A percentile compares a stretch with the other conserved stretches of the same genome.
Evolutionary conservation across 2,113 vertebrate genomes (phyloP).

Genomic region (Bagarius yarrelli): DNA sequence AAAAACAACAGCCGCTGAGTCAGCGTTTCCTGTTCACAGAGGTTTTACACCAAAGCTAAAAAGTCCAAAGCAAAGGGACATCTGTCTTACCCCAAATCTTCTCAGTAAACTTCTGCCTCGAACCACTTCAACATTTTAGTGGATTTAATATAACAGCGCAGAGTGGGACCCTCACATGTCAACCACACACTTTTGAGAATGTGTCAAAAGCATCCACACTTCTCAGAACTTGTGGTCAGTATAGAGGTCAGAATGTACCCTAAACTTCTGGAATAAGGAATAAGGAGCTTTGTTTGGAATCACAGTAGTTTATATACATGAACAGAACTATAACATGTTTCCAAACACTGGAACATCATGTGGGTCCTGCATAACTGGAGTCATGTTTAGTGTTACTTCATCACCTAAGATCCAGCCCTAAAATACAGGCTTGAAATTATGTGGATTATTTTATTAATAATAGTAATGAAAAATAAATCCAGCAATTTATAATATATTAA

Average conservation of each 20-base stretch:
- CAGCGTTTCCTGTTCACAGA: conserved; percentile 8
- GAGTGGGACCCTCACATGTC: background rate
- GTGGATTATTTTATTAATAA: background rate
- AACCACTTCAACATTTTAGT: background rate
- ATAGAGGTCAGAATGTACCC: background rate
- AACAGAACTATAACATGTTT: background rate
- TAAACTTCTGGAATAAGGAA: background rate
- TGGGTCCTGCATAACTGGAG: background rate
- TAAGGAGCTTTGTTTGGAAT: background rate
- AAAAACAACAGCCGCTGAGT: conserved; percentile 2
- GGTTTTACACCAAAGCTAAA: background rate
- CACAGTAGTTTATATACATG: background rate
- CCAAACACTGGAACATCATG: background rate
- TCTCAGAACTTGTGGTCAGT: background rate
- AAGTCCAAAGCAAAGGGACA: background rate
- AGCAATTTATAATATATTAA: no score
- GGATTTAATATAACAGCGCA: background rate
- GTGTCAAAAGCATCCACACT: background rate
- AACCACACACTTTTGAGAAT: background rate
- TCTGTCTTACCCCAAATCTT: background rate
- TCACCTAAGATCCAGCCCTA: background rate
- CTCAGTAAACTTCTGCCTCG: background rate
- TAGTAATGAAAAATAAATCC: background rate
- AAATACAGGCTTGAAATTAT: no score
- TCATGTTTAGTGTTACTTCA: background rate